Base-by-base conservation (phyloP, 1,140 invertebrate genomes). In the Drosophila pseudoobscura region DNA sequence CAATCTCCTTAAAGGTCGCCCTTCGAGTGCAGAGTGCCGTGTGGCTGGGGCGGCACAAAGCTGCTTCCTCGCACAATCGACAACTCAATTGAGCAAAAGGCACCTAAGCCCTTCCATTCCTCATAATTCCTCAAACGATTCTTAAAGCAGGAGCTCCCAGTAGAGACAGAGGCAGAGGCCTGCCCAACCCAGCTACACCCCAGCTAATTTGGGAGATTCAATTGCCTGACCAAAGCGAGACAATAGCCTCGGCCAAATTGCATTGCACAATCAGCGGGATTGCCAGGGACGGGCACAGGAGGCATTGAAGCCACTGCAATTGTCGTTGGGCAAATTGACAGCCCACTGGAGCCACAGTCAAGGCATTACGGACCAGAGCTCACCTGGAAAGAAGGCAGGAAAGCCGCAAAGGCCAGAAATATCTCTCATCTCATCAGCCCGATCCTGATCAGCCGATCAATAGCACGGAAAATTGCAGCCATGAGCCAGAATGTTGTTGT, bases 391-490 rank as follows among this genome's bases (percentile, higher is more conserved):
- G 53, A 71, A 29, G 47, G 46, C 52, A 54, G 29, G 43, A 41
- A 51, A 24, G 56, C 62, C 59, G 20, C 46, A 80, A 78, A 56
- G 74, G 70, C 61, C 70, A 80, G 52, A 70, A 70, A 26, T 5
- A 5, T 64, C 51, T 61, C 62, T 56, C 76, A 76, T 61, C 62
- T 56, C 76, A 76, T 72, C 76, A 80, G 57, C 78, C 76, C 71
- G 78, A 87, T 85, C 77, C 66, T 65, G 65, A 47, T 71, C 83
- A 87, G 83, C 66, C 70, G 65, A 47, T 71, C 83, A 87, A 89
- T 80, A 79, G 78, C 83, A 79, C 79, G 83, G 77, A 83, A 87
- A 87, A 87, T 87, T 87, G 83, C 5, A 39, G 13, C 78, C 79
- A 60, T 49, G 43, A 52, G 26, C 31, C 53, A 46, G 3, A 75